Evolutionary conservation across 2,888 invertebrate species (phyloP), one percentile per base, ranked within the genome.

Genomic region (Opisthograptis luteolata): DNA sequence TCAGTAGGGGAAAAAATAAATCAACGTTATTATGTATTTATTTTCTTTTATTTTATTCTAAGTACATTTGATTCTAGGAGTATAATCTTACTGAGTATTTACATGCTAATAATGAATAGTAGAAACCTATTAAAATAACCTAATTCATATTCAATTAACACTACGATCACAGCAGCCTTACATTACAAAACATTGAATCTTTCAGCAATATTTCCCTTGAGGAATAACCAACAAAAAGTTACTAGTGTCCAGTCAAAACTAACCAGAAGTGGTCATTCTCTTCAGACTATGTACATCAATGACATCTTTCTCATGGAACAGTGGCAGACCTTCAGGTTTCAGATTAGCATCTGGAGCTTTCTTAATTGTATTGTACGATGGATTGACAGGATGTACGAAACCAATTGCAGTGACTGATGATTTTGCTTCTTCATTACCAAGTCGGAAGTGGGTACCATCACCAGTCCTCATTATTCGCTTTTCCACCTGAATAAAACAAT

Each of bases 401-500:
- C 86, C 87, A 1, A 70, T 32, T 1, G 87, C 82, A 0, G 75
- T 81, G 0, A 86, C 83, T 0, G 73, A 65, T 1, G 68, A 53
- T 40, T 61, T 79, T 0, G 76, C 79, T 25, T 81, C 79, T 0
- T 88, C 85, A 15, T 70, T 79, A 0, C 91, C 91, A 4, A 93
- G 90, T 1, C 80, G 70, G 30, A 88, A 91, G 65, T 94, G 94
- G 0, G 86, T 91, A 0, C 94, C 94, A 66, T 95, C 95, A 0
- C 95, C 95, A 0, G 93, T 93, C 57, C 93, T 86, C 7, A 84
- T 60, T 3, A 93, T 92, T 20, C 94, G 87, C 52, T 92, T 92
- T 52, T 80, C 71, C 0, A 95, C 87, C 88, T 90, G 55, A 31
- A 46, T 56, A 19, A 3, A 19, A 5, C 12, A 28, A 25, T n/a